Conservation (phyloP, 2,113 vertebrate genomes). For the Natator depressus region DNA sequence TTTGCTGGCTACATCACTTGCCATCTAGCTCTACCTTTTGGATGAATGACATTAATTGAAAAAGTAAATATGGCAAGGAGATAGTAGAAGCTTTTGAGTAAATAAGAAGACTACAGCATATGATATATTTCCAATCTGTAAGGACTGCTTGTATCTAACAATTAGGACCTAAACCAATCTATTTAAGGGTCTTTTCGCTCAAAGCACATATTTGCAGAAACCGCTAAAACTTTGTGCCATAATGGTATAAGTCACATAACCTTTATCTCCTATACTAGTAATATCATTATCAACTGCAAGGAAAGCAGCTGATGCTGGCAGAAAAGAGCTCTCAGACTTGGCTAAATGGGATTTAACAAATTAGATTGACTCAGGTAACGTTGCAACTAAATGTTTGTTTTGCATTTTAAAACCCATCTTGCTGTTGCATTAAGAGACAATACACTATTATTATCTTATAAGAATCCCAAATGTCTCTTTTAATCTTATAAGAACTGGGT, state of each 20-base stretch:
- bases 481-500: slow-evolving; percentile 48
- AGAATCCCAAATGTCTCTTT: slow-evolving; percentile 9
- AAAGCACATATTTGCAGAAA: not conserved
- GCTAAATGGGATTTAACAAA: slow-evolving; percentile 66
- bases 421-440: slow-evolving; percentile 28
- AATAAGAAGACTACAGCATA: not conserved
- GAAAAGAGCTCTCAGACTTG: slow-evolving; percentile 44
- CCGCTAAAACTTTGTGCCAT: accelerated
- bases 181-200: not conserved
- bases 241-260: not conserved
- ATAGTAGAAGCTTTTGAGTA: not conserved
- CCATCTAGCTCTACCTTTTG: accelerated
- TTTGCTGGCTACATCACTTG: not conserved
- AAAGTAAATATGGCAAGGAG: not conserved
- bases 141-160: not conserved
- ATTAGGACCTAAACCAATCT: not conserved
- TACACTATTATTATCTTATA: slow-evolving; percentile 46
- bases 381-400: slow-evolving; percentile 56
- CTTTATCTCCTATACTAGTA: not conserved
- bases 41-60: not conserved
- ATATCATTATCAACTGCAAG: slow-evolving; percentile 38
- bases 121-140: not conserved
- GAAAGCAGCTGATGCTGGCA: slow-evolving; percentile 61
- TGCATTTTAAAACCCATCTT: slow-evolving; percentile 47
- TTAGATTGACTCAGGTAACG: slow-evolving; percentile 37